Evolutionary conservation across 2,797 vertebrate species (phyloP), one percentile per base, ranked within the genome.

Genomic region (Halcyon chelicuti): DNA sequence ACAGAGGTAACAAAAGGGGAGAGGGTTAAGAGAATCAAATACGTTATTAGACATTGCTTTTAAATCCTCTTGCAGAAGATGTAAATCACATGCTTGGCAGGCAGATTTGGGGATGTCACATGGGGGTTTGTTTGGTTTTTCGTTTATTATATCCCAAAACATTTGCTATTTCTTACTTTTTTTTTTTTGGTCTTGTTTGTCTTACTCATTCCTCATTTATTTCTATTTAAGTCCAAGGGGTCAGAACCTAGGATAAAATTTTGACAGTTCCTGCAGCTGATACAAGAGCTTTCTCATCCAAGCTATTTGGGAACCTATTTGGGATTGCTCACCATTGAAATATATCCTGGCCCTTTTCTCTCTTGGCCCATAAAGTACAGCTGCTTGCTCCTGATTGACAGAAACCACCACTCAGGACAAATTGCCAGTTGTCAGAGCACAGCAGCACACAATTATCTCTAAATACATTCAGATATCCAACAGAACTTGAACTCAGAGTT

Each of bases 1-100:
- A 49, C 37, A 80, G 76, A 94, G 77, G 87, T 76, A 88, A 75
- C 61, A 86, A 94, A 96, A 90, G 82, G 81, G 62, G 88, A 93
- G 86, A 96, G 74, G 88, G 89, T 96, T 91, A 96, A 94, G 80
- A 94, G 74, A 95, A 95, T 84, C 66, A 93, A 95, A 96, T 91
- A 67, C 28, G 10, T 83, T 85, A 60, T 91, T 89, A 86, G 49
- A 81, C 33, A 88, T 91, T 80, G 94, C 37, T 91, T 90, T 91
- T 76, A 94, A 88, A 81, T 90, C 31, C 67, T 92, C 94, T 81
- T 63, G n/a, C 37, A 90, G 63, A 51, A 72, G 62, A 66, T 51
- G 51, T 94, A 95, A 96, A 95, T 96, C 92, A 94, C n/a, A 96
- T 84, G 81, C 75, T 88, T 96, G 80, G 70, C 79, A 93, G 71